Conservation (phyloP, 2,888 invertebrate species). For the Drosophila crucigera region DNA sequence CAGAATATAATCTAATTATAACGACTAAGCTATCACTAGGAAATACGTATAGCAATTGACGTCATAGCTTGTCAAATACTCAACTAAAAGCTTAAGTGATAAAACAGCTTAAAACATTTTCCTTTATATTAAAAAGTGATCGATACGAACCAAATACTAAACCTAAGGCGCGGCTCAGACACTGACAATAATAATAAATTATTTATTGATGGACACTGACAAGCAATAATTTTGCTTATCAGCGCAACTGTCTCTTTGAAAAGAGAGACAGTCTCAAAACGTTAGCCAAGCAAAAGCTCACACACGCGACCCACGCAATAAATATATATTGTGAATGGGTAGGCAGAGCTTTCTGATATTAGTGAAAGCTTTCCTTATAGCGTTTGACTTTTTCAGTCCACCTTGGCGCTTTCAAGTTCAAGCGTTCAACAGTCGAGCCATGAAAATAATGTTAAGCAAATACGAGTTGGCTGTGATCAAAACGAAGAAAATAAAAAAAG, state of each 20-base stretch:
- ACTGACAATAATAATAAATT: neutral
- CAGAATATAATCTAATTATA: neutral
- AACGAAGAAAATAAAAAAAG: slow-evolving; percentile 10
- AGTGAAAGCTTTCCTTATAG: slow-evolving; percentile 41
- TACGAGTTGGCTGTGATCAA: slow-evolving; percentile 27
- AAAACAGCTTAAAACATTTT: neutral
- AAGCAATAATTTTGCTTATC: neutral
- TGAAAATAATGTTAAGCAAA: slow-evolving; percentile 74
- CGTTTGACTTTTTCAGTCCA: slow-evolving; percentile 6
- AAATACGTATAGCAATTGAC: neutral
- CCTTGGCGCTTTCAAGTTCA: slow-evolving; percentile 66
- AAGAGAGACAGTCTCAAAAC: neutral
- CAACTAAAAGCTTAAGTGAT: neutral
- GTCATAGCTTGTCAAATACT: neutral
- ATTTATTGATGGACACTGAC: neutral
- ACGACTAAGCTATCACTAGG: neutral
- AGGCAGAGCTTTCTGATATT: slow-evolving; percentile 11
- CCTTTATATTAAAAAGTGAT: neutral
- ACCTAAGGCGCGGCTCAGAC: neutral
- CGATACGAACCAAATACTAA: neutral
- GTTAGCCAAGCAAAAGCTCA: slow-evolving; percentile 1
- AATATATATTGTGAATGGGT: neutral
- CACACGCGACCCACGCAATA: neutral
- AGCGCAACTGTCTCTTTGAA: neutral
- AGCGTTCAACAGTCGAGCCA: slow-evolving; percentile 61